Base-by-base conservation (phyloP, 2,888 invertebrate genomes). In the Lochmaea crataegi region DNA sequence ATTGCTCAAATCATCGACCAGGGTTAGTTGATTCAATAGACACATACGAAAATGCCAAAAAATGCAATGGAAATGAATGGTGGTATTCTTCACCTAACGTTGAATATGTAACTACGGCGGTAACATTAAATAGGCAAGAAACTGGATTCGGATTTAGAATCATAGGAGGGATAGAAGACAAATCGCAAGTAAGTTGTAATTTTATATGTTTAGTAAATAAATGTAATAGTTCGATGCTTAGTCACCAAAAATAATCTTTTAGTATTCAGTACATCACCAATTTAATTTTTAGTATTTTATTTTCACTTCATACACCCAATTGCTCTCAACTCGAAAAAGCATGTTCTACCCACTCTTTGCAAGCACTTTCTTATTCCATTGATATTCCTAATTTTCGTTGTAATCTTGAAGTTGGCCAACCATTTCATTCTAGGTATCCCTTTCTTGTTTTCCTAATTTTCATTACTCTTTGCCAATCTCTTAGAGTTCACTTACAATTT, bases 121-220 rank as follows among this genome's bases (percentile, higher is more conserved):
- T 98, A 10, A 94, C 95, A 0, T 87, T 99, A 67, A 93, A 94
- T 64, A 90, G 97, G n/a, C 96, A 96, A 81, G 94, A 96, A 51
- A 93, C 94, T 71, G 99, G 99, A 2, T 99, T 99, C 88, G 99
- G 99, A 10, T 99, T 99, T 88, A 91, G 99, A 76, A 97, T 99
- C 84, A 96, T 99, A 45, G 99, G 99, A 26, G 99, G 99, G 56
- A 96, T 96, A 0, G 99, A 99, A 88, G 98, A 99, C 88, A 96
- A 97, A 72, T 96, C 97, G 77, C 94, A 97, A 88, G 96, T 93
- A 86, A 84, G 87, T 84, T 78, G 7, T 26, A 11, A 26, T 71
- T 42, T 68, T 71, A 67, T 80, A 83, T n/a, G n/a, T n/a, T n/a
- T n/a, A n/a, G n/a, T 85, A 92, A n/a, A n/a, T 42, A 42, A 42